Base-by-base conservation (phyloP, 2,797 vertebrate species). In the Gymnothorax reevesii region DNA sequence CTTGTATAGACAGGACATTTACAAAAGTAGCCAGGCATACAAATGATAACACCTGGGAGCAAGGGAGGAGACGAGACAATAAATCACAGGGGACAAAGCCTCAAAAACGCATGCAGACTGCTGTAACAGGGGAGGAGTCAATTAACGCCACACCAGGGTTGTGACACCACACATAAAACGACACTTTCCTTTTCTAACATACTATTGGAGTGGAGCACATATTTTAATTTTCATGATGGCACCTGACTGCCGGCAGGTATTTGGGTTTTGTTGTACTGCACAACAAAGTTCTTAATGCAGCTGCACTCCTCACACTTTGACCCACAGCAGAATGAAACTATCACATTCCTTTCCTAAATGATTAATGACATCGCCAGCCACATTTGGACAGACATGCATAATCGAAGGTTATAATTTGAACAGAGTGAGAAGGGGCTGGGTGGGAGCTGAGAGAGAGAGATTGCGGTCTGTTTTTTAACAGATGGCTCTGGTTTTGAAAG, bases 311-410 rank as follows among this genome's bases (percentile, higher is more conserved):
- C 54, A 54, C 7, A 54, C 42, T 52, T 54, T 79, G 27, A 75
- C 71, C 27, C 13, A 42, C 10, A 54, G 49, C 75, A 52, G 20
- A 54, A 79, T 79, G 20, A 79, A 79, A 42, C 15, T 52, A 79
- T 79, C 75, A 79, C 4, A 54, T 79, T 79, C 33, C 33, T 42
- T 54, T 79, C 25, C 75, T 79, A 42, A 79, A 79, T 79, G 75
- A 79, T 54, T 54, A 79, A 79, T 79, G 15, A 54, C 54, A 27
- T 9, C 54, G 75, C 17, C 75, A 20, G 8, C 49, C 75, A 79
- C 49, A 52, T 52, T 79, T 49, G 22, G 49, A 79, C 75, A 79
- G 49, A 75, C 71, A 52, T 54, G 75, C 75, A 79, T 79, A 79
- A n/a, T 79, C 75, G 22, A 5, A 27, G 42, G 49, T 20, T 7